These are phyloP conservation scores for Microdon myrmicae DNA, from an alignment of 2,888 invertebrate species.

Conservation along the genomic window DNA sequence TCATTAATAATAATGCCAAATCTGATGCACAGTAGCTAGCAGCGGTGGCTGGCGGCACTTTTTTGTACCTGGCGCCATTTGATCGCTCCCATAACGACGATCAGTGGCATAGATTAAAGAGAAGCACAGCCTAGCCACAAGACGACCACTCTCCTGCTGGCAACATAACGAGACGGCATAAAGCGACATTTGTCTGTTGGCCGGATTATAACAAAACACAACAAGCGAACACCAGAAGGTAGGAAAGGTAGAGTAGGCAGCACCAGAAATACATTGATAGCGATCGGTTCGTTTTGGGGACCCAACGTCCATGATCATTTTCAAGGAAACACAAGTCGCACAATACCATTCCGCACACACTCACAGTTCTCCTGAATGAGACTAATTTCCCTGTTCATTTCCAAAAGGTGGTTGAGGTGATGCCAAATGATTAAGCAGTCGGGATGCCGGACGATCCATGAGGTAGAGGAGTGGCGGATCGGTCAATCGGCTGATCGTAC, in stretches of 20 bases:
- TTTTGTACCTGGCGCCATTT: slow-evolving; percentile 51
- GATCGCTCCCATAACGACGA: slow-evolving; percentile 52
- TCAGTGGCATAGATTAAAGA: slow-evolving; percentile 50
- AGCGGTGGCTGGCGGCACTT: slow-evolving; percentile 50
- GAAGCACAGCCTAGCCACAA: slow-evolving; percentile 21
- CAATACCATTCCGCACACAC: slow-evolving; percentile 5
- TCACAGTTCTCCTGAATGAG: slow-evolving; percentile 24
- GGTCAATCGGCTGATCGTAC: slow-evolving; percentile 21
- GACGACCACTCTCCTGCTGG: slow-evolving; percentile 9
- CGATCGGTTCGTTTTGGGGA: slow-evolving; percentile 33
- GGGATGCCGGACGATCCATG: slow-evolving; percentile 11
- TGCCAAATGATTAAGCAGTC: slow-evolving; percentile 1
- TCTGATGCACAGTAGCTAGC: slow-evolving; percentile 49
- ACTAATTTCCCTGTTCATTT: slow-evolving; percentile 64
- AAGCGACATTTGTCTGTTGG: slow-evolving; percentile 50
- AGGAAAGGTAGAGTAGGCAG: slow-evolving; percentile 10
- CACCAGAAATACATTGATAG: too few species aligned
- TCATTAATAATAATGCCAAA: slow-evolving; percentile 52
- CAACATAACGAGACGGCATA: slow-evolving; percentile 25
- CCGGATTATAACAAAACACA: slow-evolving; percentile 26
- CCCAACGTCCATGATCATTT: slow-evolving; percentile 39
- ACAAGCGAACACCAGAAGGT: slow-evolving; percentile 18
- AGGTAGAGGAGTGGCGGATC: too few species aligned
- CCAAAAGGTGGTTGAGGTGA: slow-evolving; percentile 38
- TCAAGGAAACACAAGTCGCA: slow-evolving; percentile 39